phyloP scores from a whole-genome alignment of 1,140 invertebrate genomes.

The Caenorhabditis tropicalis region DNA sequence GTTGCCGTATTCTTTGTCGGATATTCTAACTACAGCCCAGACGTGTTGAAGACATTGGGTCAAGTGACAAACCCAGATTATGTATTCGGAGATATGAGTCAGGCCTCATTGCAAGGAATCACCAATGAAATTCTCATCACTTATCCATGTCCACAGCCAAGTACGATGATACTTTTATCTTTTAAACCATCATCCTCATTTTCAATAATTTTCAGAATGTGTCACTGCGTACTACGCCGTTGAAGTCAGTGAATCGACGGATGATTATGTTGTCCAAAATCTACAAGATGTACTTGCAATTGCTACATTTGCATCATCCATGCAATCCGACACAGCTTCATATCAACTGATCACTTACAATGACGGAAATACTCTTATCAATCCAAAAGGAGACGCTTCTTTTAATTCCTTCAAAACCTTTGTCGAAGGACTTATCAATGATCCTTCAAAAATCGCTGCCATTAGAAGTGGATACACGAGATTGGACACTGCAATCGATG shows the following conservation, averaged over 20 bases:
- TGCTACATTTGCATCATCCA: background rate
- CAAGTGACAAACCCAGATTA: background rate
- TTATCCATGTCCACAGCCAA: slow-evolving; percentile 5
- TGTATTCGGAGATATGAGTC: background rate
- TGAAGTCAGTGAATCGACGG: slow-evolving; percentile 14
- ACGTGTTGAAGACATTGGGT: background rate
- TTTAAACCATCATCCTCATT: background rate
- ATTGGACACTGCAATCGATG: background rate
- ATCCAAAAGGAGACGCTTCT: slow-evolving; percentile 1
- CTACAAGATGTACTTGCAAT: background rate
- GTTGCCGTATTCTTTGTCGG: slow-evolving; percentile 1
- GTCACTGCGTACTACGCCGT: slow-evolving; percentile 16
- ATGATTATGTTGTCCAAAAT: background rate
- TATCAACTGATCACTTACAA: slow-evolving; percentile 15
- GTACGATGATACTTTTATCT: background rate
- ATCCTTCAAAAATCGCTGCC: background rate
- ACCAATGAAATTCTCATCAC: slow-evolving; percentile 14
- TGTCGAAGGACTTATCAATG: background rate
- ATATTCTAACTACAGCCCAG: background rate
- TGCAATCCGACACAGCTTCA: background rate
- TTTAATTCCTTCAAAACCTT: background rate
- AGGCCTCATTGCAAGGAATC: background rate
- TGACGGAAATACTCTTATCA: background rate
- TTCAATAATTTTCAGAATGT: background rate
- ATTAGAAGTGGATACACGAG: background rate